Conservation (phyloP, 37 sponge, comb jelly and placozoan species). For the Chondrilla cf. caribensis region DNA sequence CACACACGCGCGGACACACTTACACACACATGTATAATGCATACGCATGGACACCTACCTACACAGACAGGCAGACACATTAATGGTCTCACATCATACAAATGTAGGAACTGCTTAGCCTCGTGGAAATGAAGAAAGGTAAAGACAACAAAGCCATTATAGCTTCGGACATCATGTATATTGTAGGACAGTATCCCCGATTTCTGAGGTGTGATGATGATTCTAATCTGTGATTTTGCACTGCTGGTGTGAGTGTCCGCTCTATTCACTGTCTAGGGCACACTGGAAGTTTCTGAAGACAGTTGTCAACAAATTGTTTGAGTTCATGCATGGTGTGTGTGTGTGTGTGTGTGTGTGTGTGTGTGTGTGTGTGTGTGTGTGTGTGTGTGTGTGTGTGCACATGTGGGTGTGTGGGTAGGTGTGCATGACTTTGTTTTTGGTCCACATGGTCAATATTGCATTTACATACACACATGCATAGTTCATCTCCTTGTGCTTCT, state of each 20-base stretch:
- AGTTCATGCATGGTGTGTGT: conserved; percentile 95
- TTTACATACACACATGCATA: neutral
- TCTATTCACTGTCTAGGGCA: conserved; percentile 69
- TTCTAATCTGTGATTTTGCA: neutral
- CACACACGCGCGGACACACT: too few relatives aligned
- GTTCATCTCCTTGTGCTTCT: neutral
- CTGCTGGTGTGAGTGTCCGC: neutral
- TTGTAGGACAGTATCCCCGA: conserved; percentile 98
- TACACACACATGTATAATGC: too few relatives aligned
- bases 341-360: neutral
- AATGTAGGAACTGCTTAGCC: conserved; percentile 78
- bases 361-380: conserved; percentile 15
- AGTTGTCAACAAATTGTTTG: conserved; percentile 99
- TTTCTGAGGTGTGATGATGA: conserved; percentile 81
- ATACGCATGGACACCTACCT: too few relatives aligned
- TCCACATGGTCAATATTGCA: neutral
- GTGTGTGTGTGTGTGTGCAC: neutral
- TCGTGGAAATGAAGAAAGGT: conserved; percentile 95
- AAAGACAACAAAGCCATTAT: conserved; percentile 99
- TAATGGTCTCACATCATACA: neutral
- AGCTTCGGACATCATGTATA: conserved; percentile 99
- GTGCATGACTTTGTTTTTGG: too few relatives aligned
- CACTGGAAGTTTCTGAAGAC: conserved; percentile 99
- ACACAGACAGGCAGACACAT: neutral
- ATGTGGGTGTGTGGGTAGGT: neutral